Percentiles rank a stretch among this genome's conserved stretches.
phyloP scores from a whole-genome alignment of 2,797 vertebrate species.

The Muscicapa striata region DNA sequence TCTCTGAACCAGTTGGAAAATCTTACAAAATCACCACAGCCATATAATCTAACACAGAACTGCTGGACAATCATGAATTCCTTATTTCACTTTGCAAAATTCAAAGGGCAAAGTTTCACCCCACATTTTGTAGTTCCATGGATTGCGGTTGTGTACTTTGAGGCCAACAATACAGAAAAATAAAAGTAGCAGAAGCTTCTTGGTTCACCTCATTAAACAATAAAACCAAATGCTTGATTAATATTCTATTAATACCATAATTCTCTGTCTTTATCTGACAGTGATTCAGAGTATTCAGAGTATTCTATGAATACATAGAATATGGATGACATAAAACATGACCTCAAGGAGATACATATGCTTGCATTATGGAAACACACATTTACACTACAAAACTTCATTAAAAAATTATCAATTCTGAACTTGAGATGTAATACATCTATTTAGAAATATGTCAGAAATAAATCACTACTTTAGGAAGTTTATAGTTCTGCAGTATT shows the following conservation, averaged over 20 bases:
- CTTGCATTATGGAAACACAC: not conserved
- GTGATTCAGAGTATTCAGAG: no score
- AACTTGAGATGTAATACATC: not conserved
- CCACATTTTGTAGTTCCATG: not conserved
- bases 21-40: not conserved
- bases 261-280: not conserved
- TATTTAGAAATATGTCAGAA: not conserved
- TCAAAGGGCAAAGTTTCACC: not conserved
- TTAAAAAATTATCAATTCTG: not conserved
- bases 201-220: not conserved
- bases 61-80: not conserved
- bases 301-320: not conserved
- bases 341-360: not conserved
- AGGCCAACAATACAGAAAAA: not conserved
- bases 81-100: not conserved
- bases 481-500: not conserved
- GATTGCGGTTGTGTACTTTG: not conserved
- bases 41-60: not conserved
- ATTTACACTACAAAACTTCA: not conserved
- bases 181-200: not conserved
- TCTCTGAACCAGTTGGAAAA: not conserved
- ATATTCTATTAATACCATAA: not conserved
- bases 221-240: not conserved
- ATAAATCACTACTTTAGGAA: not conserved
- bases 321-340: not conserved